These are phyloP conservation scores for Gonioctena quinquepunctata DNA, from an alignment of 1,140 invertebrate species.

Conservation along the genomic window DNA sequence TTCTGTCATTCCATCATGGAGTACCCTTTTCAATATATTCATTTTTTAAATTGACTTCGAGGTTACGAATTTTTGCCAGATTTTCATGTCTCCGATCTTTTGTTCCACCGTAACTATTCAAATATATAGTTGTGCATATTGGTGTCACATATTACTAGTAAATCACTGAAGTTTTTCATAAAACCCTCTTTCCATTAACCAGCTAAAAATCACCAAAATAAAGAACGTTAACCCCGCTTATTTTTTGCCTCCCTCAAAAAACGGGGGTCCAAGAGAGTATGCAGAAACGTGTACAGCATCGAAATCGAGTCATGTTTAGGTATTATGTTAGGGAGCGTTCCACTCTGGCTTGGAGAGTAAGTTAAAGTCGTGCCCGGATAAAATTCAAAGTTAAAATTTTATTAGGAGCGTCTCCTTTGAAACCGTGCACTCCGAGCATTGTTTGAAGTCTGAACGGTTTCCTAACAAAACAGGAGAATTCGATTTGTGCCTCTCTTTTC, in stretches of 20 bases:
- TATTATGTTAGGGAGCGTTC: not conserved
- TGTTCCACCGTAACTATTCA: too few relatives aligned
- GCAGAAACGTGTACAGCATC: slow-evolving; percentile 6
- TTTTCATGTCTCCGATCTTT: too few relatives aligned
- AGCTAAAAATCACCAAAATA: not conserved
- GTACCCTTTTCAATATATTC: too few relatives aligned
- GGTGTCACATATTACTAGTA: too few relatives aligned
- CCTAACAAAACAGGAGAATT: not conserved
- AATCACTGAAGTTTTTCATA: too few relatives aligned
- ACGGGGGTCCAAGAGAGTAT: not conserved
- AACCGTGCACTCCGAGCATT: not conserved
- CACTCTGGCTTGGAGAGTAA: not conserved
- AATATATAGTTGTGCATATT: too few relatives aligned
- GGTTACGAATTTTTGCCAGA: too few relatives aligned
- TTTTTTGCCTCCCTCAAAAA: not conserved
- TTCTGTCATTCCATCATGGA: too few relatives aligned
- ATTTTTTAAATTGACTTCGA: too few relatives aligned
- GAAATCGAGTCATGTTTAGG: not conserved
- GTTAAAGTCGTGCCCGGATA: not conserved
- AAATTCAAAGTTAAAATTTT: slow-evolving; percentile 9
- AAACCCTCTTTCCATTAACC: not conserved
- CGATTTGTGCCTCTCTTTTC: not conserved
- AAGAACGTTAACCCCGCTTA: not conserved
- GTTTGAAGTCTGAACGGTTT: not conserved
- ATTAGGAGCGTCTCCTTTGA: not conserved